Conservation (phyloP, 2,888 invertebrate species). For the Polia nebulosa region DNA sequence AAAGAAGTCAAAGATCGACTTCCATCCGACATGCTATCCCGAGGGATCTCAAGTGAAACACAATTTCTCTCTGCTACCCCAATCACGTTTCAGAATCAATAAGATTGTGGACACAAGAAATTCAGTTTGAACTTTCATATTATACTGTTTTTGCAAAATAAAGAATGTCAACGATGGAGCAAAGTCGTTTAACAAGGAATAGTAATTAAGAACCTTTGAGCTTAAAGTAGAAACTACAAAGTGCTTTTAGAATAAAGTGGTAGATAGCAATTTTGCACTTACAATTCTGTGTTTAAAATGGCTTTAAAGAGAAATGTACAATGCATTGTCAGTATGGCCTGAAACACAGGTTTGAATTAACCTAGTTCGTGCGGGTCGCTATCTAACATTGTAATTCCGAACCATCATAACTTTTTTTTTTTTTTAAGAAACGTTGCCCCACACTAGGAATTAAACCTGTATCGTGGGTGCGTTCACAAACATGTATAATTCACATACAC, state of each 20-base stretch:
- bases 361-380: too few relatives aligned
- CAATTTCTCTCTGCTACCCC: constrained; percentile 31
- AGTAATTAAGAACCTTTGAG: constrained; percentile 20
- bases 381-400: too few relatives aligned
- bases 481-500: too few relatives aligned
- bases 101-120: constrained; percentile 34
- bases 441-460: too few relatives aligned
- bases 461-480: too few relatives aligned
- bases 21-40: constrained; percentile 6
- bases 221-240: background rate
- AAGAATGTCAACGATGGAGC: background rate
- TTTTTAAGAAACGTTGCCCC: too few relatives aligned
- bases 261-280: background rate
- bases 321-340: too few relatives aligned
- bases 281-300: background rate
- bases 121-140: constrained; percentile 27
- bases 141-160: background rate
- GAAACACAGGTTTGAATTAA: too few relatives aligned
- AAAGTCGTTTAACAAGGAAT: background rate
- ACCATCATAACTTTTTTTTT: too few relatives aligned
- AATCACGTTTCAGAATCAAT: constrained; percentile 52
- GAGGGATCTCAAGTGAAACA: constrained; percentile 25
- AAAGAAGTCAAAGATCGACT: constrained; percentile 14
- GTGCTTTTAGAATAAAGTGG: background rate
- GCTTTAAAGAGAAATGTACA: background rate